phyloP scores from a whole-genome alignment of 2,113 vertebrate species.

The Urocynchramus pylzowi region DNA sequence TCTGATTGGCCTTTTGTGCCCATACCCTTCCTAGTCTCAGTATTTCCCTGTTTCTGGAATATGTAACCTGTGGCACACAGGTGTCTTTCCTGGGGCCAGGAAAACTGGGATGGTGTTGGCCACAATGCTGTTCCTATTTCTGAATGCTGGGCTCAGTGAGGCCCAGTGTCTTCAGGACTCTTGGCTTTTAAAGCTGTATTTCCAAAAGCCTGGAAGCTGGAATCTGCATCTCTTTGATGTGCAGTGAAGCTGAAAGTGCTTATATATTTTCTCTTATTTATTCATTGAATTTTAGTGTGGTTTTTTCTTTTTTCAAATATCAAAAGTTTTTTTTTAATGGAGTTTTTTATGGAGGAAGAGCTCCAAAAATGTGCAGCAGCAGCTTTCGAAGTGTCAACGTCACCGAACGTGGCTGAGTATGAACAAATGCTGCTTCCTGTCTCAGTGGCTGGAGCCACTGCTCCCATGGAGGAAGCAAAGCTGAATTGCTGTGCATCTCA shows the following conservation, averaged over 20 bases:
- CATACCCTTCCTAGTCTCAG: neutral
- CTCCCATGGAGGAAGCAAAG: neutral
- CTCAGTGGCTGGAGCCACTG: neutral
- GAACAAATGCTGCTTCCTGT: neutral
- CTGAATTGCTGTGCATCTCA: neutral
- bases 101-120: neutral
- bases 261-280: neutral
- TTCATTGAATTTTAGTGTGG: neutral
- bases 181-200: neutral
- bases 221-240: neutral
- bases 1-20: neutral
- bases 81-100: neutral
- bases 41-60: neutral
- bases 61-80: neutral
- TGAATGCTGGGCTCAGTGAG: neutral
- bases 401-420: neutral
- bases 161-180: neutral
- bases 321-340: accelerated
- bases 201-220: neutral
- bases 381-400: neutral
- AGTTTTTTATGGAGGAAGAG: neutral
- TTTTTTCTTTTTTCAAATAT: neutral
- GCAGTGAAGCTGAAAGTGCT: neutral
- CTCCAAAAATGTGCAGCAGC: neutral
- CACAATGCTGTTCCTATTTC: neutral